phyloP scores from a whole-genome alignment of 2,888 invertebrate genomes.

The Cryptus armator region DNA sequence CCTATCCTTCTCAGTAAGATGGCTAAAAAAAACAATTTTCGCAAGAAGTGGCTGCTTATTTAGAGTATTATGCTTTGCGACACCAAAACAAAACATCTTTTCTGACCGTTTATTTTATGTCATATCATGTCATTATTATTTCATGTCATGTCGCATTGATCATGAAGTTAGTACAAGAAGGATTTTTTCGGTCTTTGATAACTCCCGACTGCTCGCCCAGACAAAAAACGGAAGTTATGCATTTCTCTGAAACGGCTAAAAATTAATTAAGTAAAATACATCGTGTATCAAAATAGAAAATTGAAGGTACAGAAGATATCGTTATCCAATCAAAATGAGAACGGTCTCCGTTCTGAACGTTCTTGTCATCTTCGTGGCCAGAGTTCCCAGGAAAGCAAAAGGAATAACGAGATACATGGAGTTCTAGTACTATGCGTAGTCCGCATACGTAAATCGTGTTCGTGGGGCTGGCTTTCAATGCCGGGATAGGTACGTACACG shows the following conservation, averaged over 20 bases:
- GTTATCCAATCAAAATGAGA: background rate
- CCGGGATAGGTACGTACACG: constrained; percentile 17
- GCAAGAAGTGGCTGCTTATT: too few relatives aligned
- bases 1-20: too few relatives aligned
- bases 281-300: background rate
- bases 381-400: constrained; percentile 11
- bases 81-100: too few relatives aligned
- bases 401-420: constrained; percentile 24
- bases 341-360: background rate
- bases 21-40: too few relatives aligned
- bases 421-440: constrained; percentile 17
- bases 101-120: too few relatives aligned
- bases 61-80: too few relatives aligned
- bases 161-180: too few relatives aligned
- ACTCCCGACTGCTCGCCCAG: too few relatives aligned
- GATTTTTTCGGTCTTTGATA: too few relatives aligned
- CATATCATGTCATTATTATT: too few relatives aligned
- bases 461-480: constrained; percentile 1
- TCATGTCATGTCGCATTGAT: too few relatives aligned
- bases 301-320: background rate
- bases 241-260: background rate
- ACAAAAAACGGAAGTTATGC: too few relatives aligned
- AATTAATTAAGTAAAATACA: background rate
- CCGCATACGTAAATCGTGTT: background rate
- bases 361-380: constrained; percentile 13